Percentiles rank a stretch among this genome's conserved stretches.
These are phyloP conservation scores for Hylaeus anthracinus DNA, from an alignment of 1,140 invertebrate genomes.

Conservation along the genomic window DNA sequence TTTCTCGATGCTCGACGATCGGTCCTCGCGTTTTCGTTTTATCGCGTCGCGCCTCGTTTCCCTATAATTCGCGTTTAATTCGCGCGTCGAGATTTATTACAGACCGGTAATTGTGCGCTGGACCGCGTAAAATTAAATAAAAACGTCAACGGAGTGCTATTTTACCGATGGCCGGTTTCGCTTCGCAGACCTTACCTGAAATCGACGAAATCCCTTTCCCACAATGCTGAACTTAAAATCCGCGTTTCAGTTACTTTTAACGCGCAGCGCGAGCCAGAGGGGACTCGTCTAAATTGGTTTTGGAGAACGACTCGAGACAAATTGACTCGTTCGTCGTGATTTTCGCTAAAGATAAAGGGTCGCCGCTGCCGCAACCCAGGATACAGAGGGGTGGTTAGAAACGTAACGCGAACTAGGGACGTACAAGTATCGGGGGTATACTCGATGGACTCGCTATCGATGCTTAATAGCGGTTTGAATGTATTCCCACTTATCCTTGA, in stretches of 20 bases:
- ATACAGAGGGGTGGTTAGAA: slow-evolving; percentile 18
- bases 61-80: not conserved
- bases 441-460: slow-evolving; percentile 51
- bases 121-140: not conserved
- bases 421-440: slow-evolving; percentile 12
- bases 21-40: not conserved
- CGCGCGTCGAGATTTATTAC: not conserved
- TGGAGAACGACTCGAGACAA: not conserved
- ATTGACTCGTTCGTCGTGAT: slow-evolving; percentile 44
- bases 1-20: not conserved
- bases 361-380: not conserved
- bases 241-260: no score
- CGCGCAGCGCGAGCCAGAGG: no score
- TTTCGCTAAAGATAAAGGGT: slow-evolving; percentile 46
- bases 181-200: slow-evolving; percentile 5
- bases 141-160: not conserved
- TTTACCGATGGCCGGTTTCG: not conserved
- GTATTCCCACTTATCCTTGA: slow-evolving; percentile 32
- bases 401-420: slow-evolving; percentile 14
- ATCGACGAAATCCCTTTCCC: not conserved
- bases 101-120: no score
- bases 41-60: slow-evolving; percentile 10
- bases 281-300: no score
- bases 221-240: not conserved
- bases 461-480: slow-evolving; percentile 53